phyloP scores from a whole-genome alignment of 2,888 invertebrate genomes.

The Himalopsyche kuldschensis region DNA sequence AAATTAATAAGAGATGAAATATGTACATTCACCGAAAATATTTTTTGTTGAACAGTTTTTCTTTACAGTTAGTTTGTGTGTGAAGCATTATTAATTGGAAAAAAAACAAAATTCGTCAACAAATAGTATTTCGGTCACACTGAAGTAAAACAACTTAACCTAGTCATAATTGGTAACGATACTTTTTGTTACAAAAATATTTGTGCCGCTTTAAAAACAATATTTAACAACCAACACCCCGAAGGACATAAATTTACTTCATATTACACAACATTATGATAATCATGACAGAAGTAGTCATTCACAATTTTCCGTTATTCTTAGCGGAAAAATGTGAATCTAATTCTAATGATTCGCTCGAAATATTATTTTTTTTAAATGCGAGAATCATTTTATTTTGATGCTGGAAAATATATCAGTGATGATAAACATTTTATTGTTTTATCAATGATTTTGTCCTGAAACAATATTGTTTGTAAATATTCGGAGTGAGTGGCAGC shows the following conservation, averaged over 20 bases:
- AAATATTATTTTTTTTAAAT: neutral
- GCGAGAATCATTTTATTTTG: neutral
- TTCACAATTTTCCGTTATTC: neutral
- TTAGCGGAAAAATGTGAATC: neutral
- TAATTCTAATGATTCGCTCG: neutral
- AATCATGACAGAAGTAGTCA: neutral
- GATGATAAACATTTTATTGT: neutral
- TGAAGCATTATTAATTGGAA: neutral
- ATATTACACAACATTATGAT: neutral
- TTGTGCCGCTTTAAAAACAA: neutral
- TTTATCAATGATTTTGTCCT: neutral
- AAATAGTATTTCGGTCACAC: neutral
- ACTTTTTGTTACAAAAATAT: slow-evolving; percentile 28
- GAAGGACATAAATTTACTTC: neutral
- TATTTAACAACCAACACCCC: slow-evolving; percentile 34
- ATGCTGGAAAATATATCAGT: neutral
- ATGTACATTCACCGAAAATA: no score
- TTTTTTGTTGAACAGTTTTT: no score
- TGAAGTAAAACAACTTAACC: neutral
- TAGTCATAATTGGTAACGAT: slow-evolving; percentile 35
- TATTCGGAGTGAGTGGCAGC: no score
- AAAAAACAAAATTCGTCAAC: neutral
- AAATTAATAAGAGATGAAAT: no score
- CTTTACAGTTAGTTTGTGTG: neutral
- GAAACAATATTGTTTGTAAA: neutral